These are phyloP conservation scores for Akabosia matsudoensis DNA, from an alignment of 1,140 invertebrate genomes.

Conservation along the genomic window DNA sequence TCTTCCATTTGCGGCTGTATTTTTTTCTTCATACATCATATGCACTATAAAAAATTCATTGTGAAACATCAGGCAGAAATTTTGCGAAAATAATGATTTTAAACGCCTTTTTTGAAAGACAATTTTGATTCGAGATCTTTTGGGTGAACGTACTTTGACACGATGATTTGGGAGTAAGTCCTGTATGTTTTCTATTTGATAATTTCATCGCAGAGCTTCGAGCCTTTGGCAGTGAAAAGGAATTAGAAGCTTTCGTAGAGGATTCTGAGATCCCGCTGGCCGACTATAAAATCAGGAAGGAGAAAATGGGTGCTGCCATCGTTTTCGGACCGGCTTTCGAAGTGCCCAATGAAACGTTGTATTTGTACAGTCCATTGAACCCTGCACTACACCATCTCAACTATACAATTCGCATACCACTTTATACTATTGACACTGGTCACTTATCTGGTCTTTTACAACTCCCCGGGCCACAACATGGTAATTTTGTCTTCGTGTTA, in stretches of 20 bases:
- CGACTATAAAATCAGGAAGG: constrained; percentile 8
- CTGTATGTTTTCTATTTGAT: neutral
- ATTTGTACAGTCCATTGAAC: neutral
- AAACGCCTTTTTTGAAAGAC: too few relatives aligned
- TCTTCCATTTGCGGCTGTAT: too few relatives aligned
- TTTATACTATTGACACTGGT: constrained; percentile 19
- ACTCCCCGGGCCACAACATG: constrained; percentile 3
- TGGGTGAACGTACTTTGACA: too few relatives aligned
- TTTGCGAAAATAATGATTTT: neutral
- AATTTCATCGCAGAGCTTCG: neutral
- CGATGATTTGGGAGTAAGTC: too few relatives aligned
- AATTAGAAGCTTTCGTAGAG: constrained; percentile 13
- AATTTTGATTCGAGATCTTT: too few relatives aligned
- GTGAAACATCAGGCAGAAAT: neutral
- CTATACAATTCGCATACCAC: constrained; percentile 11
- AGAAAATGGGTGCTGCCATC: constrained; percentile 16
- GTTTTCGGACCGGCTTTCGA: constrained; percentile 13
- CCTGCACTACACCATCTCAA: neutral
- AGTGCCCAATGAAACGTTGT: constrained; percentile 1
- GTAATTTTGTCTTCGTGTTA: constrained; percentile 7
- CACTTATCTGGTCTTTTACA: neutral
- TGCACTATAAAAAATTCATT: too few relatives aligned
- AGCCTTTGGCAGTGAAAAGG: constrained; percentile 6
- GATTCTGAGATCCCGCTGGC: constrained; percentile 1
- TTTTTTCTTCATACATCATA: too few relatives aligned